Evolutionary conservation across 2,113 vertebrate genomes (phyloP).

Genomic region (Oceanites oceanicus): DNA sequence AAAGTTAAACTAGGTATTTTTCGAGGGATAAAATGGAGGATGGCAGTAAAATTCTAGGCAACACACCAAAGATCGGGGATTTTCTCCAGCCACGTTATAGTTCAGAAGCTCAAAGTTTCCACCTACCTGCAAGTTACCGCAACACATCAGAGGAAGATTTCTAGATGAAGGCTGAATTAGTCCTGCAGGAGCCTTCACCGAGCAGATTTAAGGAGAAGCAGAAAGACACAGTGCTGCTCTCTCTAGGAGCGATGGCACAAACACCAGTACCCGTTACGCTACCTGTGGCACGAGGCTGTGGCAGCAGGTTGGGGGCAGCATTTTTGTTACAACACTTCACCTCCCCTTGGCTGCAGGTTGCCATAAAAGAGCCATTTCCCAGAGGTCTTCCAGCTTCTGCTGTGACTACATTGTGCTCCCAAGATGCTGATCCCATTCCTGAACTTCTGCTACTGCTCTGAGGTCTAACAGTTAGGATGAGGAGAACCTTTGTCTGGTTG

Average conservation of each 20-base stretch:
- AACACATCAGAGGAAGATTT: not conserved
- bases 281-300: fast-evolving
- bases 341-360: not conserved
- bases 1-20: slow-evolving; percentile 16
- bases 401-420: not conserved
- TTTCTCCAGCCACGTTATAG: not conserved
- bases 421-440: not conserved
- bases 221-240: not conserved
- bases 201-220: not conserved
- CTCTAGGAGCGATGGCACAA: not conserved
- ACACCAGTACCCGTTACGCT: fast-evolving
- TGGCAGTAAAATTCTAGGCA: not conserved
- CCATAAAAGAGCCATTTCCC: not conserved
- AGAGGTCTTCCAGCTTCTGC: not conserved
- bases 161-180: not conserved
- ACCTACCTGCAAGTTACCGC: not conserved
- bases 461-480: not conserved
- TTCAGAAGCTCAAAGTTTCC: not conserved
- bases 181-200: not conserved
- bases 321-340: not conserved
- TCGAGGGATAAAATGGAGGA: not conserved
- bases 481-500: not conserved
- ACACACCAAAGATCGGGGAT: not conserved
- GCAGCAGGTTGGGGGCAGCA: not conserved
- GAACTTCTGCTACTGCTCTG: not conserved